Percentiles rank a stretch among this genome's conserved stretches.
Evolutionary conservation across 2,888 invertebrate genomes (phyloP).

Genomic region (Tuta absoluta): DNA sequence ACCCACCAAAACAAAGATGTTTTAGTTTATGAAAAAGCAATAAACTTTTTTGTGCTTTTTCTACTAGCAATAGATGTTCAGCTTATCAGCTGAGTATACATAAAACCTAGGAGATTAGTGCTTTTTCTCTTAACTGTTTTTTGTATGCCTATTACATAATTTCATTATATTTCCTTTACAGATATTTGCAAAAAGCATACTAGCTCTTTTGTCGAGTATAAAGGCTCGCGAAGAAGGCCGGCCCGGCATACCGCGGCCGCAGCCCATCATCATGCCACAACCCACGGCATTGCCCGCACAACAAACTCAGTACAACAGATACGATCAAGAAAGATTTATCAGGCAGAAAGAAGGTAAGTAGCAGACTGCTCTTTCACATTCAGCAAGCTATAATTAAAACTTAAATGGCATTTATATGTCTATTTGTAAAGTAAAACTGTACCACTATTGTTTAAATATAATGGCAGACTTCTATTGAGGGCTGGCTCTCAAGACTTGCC

Average conservation of each 20-base stretch:
- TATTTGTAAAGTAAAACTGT: background rate
- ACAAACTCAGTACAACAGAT: constrained; percentile 96
- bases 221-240: constrained; percentile 96
- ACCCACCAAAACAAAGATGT: no score
- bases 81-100: no score
- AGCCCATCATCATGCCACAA: constrained; percentile 82
- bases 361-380: background rate
- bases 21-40: no score
- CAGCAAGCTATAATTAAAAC: background rate
- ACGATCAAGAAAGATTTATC: constrained; percentile 99
- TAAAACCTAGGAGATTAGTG: no score
- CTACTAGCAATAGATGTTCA: no score
- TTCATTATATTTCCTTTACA: constrained; percentile 56
- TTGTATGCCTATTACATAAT: no score
- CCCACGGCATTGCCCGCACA: constrained; percentile 85
- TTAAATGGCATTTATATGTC: background rate
- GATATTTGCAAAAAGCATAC: constrained; percentile 95
- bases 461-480: background rate
- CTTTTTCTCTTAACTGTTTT: no score
- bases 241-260: constrained; percentile 71
- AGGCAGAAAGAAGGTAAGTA: constrained; percentile 90
- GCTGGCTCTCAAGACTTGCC: no score
- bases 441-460: background rate
- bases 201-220: constrained; percentile 94
- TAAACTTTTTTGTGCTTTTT: no score